Conservation (phyloP, 2,113 vertebrate genomes). For the Oncorhynchus kisutch region DNA sequence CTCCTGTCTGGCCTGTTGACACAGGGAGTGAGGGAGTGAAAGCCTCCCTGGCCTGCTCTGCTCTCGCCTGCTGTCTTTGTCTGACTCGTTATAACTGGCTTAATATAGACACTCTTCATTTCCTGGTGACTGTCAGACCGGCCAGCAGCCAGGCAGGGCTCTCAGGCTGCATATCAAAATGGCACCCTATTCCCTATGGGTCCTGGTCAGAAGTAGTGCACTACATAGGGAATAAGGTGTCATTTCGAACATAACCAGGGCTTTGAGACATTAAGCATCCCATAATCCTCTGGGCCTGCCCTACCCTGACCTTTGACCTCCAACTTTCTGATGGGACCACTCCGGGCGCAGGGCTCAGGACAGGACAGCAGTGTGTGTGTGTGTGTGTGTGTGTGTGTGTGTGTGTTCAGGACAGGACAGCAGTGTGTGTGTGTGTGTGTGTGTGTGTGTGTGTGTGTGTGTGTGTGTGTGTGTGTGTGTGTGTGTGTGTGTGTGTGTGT, state of each 20-base stretch:
- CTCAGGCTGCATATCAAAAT: no score
- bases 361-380: no score
- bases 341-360: not conserved
- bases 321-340: constrained; percentile 34
- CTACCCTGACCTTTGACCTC: constrained; percentile 43
- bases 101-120: constrained; percentile 77
- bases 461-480: no score
- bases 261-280: constrained; percentile 60
- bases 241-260: no score
- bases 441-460: no score
- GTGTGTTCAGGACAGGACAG: no score
- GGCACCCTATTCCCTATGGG: no score
- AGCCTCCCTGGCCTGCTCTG: constrained; percentile 11
- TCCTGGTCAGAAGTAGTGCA: no score
- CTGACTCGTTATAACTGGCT: constrained; percentile 69
- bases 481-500: no score
- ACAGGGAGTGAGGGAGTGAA: constrained; percentile 17
- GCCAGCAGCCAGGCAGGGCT: constrained; percentile 45
- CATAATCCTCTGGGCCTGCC: constrained; percentile 59
- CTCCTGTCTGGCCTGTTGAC: constrained; percentile 26
- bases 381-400: no score
- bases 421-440: no score
- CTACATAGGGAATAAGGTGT: no score
- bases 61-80: constrained; percentile 11
- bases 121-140: constrained; percentile 51